phyloP scores from a whole-genome alignment of 2,113 vertebrate species.

The Odocoileus hemionus region DNA sequence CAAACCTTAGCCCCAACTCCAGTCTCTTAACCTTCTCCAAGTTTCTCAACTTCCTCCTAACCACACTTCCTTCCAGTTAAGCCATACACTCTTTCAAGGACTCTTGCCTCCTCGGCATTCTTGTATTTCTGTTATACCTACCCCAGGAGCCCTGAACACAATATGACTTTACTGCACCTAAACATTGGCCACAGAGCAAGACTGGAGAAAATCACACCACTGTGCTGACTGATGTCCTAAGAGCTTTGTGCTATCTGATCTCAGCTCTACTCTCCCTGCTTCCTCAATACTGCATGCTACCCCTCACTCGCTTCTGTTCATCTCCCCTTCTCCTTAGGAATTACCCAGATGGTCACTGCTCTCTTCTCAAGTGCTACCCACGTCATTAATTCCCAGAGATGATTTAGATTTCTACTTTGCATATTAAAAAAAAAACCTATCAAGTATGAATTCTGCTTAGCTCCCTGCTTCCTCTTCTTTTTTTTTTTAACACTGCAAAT shows the following conservation, averaged over 20 bases:
- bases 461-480: neutral
- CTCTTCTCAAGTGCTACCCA: conserved; percentile 16
- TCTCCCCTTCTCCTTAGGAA: neutral
- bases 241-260: neutral
- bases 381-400: neutral
- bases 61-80: neutral
- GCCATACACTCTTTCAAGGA: neutral
- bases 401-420: conserved; percentile 1
- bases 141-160: neutral
- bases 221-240: neutral
- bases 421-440: neutral
- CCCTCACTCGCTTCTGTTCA: neutral
- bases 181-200: neutral
- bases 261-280: neutral
- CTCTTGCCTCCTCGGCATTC: neutral
- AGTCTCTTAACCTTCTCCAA: neutral
- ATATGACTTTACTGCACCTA: neutral
- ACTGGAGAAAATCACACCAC: neutral
- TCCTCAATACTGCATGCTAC: neutral
- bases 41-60: neutral
- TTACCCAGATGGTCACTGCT: neutral
- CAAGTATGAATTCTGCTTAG: neutral
- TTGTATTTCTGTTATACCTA: neutral
- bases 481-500: neutral
- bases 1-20: neutral